Conservation (phyloP, 2,113 vertebrate species). For the Pelecanus crispus region DNA sequence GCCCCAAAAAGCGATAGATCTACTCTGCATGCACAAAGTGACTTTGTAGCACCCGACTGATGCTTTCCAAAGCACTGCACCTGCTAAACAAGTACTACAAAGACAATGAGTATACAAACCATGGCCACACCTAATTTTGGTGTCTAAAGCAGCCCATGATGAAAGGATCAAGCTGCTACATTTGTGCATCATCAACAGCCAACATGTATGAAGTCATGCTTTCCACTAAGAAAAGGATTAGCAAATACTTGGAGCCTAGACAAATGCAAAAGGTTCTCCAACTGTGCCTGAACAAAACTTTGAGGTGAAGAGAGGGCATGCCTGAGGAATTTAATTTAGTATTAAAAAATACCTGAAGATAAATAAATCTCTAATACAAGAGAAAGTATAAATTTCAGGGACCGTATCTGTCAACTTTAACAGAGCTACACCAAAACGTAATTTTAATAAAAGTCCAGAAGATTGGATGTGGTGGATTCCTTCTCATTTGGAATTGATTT, state of each 20-base stretch:
- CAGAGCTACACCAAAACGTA: background rate
- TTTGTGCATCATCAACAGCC: background rate
- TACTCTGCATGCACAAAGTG: background rate
- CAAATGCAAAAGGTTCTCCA: conserved; percentile 34
- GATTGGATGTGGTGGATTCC: background rate
- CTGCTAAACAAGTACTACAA: background rate
- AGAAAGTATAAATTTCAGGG: background rate
- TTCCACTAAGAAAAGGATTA: conserved; percentile 32
- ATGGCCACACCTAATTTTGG: background rate
- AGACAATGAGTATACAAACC: background rate
- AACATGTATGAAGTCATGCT: background rate
- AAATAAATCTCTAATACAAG: background rate
- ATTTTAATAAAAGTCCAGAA: background rate
- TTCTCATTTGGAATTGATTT: background rate
- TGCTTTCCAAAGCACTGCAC: background rate
- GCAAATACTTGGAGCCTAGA: conserved; percentile 19
- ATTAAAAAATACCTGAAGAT: background rate
- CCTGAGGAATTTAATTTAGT: background rate
- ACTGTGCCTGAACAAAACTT: background rate
- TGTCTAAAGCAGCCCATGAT: background rate
- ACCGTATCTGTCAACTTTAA: background rate
- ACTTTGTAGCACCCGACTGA: background rate
- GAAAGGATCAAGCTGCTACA: conserved; percentile 24
- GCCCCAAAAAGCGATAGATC: background rate
- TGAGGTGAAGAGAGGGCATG: background rate